Evolutionary conservation across 2,113 vertebrate species (phyloP).

Genomic region (Phodopus roborovskii): DNA sequence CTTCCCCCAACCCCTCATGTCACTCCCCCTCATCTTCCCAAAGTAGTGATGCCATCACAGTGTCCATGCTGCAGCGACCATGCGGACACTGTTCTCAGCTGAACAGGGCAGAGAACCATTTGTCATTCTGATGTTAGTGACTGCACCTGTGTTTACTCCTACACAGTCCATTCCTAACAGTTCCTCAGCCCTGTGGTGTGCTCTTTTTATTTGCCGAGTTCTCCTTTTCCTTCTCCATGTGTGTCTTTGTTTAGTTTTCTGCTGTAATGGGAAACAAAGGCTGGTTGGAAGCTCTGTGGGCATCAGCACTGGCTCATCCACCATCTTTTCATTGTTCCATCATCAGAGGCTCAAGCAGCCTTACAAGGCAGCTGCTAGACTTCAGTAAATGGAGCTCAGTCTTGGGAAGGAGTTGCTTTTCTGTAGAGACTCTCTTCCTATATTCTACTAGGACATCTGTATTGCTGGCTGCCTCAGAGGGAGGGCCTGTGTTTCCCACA

Average conservation of each 20-base stretch:
- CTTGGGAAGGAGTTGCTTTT: constrained; percentile 5
- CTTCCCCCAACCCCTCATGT: background rate
- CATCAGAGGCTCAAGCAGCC: background rate
- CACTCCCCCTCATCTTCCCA: background rate
- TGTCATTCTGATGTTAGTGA: background rate
- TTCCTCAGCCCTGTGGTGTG: background rate
- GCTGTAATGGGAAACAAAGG: background rate
- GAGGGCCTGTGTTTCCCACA: background rate
- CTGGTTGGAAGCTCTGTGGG: background rate
- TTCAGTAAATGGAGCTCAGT: background rate
- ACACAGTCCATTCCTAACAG: fast-evolving
- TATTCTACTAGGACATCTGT: background rate
- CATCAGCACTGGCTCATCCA: background rate
- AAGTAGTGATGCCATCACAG: background rate
- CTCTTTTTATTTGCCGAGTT: background rate
- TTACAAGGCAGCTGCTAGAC: background rate
- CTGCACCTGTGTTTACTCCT: background rate
- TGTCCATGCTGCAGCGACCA: background rate
- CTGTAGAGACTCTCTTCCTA: constrained; percentile 12
- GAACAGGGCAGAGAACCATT: background rate
- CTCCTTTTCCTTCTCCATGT: background rate
- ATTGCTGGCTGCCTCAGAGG: background rate
- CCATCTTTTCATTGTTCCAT: background rate
- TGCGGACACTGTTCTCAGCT: background rate
- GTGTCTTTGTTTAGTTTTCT: background rate